Base-by-base conservation (phyloP, 2,888 invertebrate genomes). In the Epirrhoe tristata region DNA sequence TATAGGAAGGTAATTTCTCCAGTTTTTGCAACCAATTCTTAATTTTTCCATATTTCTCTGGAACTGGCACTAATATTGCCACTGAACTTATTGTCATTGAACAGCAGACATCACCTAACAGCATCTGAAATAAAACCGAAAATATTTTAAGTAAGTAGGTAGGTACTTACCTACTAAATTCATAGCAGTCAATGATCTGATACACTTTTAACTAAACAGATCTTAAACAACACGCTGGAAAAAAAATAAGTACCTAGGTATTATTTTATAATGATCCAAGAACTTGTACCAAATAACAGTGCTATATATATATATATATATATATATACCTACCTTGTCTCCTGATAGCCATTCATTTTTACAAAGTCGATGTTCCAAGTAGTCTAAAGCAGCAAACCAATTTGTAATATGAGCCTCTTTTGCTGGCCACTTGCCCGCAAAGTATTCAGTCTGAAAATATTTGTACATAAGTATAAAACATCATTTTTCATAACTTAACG, bases 71-170 rank as follows among this genome's bases (percentile, higher is more conserved):
- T 24, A 94, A 69, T 17, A 88, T 71, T 67, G 87, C 81, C 16
- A 93, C 75, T 0, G 94, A 91, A 14, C 89, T 90, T 8, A 94
- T 74, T 1, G 94, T 93, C 1, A 92, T 72, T n/a, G 81, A 87
- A 65, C 88, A 86, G 72, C 93, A 92, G 39, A 93, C 63, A 70
- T 93, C 93, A 48, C 87, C 84, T 0, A 94, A 74, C 4, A 81
- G 78, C 77, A 93, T 79, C 94, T 94, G 81, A 24, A 83, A 85
- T 31, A 69, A 14, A 34, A 53, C 8, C 7, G 16, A 58, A 16
- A 36, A 36, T 6, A 1, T 50, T 39, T 16, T 10, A 39, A 39
- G 10, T 0, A 51, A 17, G 8, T 17, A n/a, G 31, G 10, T 17
- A 51, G 10, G 12, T 17, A 51, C 31, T 1, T 17, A 48, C 14